Evolutionary conservation across 1,140 invertebrate species (phyloP).

Genomic region (Dysdera silvatica): DNA sequence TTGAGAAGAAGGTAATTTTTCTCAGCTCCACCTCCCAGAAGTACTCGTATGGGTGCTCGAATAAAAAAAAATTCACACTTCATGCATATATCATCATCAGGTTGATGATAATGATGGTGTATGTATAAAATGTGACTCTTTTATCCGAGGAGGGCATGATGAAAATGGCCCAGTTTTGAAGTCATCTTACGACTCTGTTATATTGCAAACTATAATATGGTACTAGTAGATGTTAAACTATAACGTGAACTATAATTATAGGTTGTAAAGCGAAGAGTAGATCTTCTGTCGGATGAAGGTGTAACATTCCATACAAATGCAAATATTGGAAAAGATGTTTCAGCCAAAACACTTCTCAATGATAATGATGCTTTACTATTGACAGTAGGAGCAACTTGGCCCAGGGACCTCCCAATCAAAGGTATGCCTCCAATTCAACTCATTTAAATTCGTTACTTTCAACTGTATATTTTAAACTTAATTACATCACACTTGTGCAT

Average conservation of each 20-base stretch:
- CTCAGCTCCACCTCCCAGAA: too few species aligned
- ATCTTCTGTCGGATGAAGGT: constrained; percentile 81
- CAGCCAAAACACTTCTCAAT: constrained; percentile 60
- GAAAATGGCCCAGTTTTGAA: too few species aligned
- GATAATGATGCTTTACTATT: constrained; percentile 81
- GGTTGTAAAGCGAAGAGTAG: constrained; percentile 75
- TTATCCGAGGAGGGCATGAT: too few species aligned
- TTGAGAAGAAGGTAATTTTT: too few species aligned
- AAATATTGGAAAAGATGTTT: constrained; percentile 85
- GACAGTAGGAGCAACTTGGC: constrained; percentile 91
- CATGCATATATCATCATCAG: too few species aligned
- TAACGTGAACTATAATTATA: constrained; percentile 28
- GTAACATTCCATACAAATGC: constrained; percentile 81
- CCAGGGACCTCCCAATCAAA: constrained; percentile 64
- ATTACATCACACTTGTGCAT: too few species aligned
- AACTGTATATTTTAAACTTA: neutral
- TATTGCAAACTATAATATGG: too few species aligned
- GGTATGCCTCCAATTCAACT: constrained; percentile 34
- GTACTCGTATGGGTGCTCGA: too few species aligned
- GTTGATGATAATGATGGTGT: too few species aligned
- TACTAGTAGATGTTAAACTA: neutral
- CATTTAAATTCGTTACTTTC: neutral
- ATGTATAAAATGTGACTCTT: too few species aligned
- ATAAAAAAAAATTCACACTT: too few species aligned
- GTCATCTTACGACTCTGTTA: too few species aligned